These are phyloP conservation scores for Invenusta paracnida DNA, from an alignment of 2,888 invertebrate genomes.

Conservation along the genomic window DNA sequence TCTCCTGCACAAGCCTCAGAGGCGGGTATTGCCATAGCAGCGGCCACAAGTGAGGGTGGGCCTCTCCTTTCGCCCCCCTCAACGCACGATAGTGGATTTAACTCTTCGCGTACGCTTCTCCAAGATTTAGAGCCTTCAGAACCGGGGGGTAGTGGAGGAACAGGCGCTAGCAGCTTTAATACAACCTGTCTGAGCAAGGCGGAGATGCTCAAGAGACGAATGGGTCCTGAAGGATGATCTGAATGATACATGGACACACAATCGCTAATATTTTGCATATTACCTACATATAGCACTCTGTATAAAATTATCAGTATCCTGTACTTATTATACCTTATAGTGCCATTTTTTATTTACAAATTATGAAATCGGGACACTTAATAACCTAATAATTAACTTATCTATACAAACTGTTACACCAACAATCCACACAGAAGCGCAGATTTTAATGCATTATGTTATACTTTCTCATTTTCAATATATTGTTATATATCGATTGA, in stretches of 20 bases:
- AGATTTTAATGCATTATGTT: too few relatives aligned
- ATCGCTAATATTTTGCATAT: neutral
- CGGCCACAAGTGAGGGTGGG: neutral
- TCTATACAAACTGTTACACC: too few relatives aligned
- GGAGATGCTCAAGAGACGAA: constrained; percentile 10
- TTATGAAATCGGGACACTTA: too few relatives aligned
- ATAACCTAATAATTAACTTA: too few relatives aligned
- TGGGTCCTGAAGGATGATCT: neutral
- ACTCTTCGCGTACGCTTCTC: neutral
- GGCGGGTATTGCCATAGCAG: neutral
- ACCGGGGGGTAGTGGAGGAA: neutral
- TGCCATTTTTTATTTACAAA: too few relatives aligned
- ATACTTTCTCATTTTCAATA: too few relatives aligned
- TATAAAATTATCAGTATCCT: too few relatives aligned
- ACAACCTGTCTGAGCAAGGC: neutral
- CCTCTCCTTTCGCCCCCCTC: neutral
- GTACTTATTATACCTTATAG: too few relatives aligned
- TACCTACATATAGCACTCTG: too few relatives aligned
- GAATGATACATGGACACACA: neutral
- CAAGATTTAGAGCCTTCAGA: neutral
- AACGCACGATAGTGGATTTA: neutral
- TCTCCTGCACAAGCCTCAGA: neutral
- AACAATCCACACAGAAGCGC: too few relatives aligned
- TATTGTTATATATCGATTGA: too few relatives aligned
- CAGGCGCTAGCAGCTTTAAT: constrained; percentile 7